Percentiles rank a stretch among this genome's conserved stretches.
Conservation (phyloP, 2,113 vertebrate species). For the Picathartes gymnocephalus region DNA sequence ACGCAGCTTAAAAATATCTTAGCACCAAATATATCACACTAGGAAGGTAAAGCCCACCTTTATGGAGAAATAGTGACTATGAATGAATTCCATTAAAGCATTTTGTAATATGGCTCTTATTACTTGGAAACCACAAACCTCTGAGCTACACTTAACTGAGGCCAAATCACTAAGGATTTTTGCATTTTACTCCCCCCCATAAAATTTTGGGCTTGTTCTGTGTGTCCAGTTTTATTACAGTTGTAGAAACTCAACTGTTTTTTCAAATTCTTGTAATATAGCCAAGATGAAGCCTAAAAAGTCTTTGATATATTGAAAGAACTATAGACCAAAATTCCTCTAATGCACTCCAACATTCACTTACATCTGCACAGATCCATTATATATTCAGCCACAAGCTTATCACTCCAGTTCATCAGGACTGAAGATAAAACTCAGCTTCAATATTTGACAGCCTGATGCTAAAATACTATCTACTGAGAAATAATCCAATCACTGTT, state of each 20-base stretch:
- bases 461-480: slow-evolving; percentile 5
- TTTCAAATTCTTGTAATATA: not conserved
- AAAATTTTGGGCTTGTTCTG: not conserved
- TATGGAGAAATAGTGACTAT: not conserved
- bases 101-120: not conserved
- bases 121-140: not conserved
- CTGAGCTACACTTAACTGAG: not conserved
- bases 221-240: not conserved
- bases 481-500: slow-evolving; percentile 24
- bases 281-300: not conserved
- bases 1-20: not conserved
- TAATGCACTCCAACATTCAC: not conserved
- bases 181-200: not conserved
- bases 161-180: not conserved
- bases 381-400: slow-evolving; percentile 37
- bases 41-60: not conserved
- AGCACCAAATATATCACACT: not conserved
- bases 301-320: not conserved
- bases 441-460: slow-evolving; percentile 17
- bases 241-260: not conserved
- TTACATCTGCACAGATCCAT: not conserved
- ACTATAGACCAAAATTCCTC: not conserved
- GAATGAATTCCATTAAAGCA: not conserved
- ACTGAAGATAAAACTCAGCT: slow-evolving; percentile 27
- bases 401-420: not conserved